Percentiles rank a stretch among this genome's conserved stretches.
phyloP scores from a whole-genome alignment of 1,140 invertebrate species.

The Drosophila ironensis region DNA sequence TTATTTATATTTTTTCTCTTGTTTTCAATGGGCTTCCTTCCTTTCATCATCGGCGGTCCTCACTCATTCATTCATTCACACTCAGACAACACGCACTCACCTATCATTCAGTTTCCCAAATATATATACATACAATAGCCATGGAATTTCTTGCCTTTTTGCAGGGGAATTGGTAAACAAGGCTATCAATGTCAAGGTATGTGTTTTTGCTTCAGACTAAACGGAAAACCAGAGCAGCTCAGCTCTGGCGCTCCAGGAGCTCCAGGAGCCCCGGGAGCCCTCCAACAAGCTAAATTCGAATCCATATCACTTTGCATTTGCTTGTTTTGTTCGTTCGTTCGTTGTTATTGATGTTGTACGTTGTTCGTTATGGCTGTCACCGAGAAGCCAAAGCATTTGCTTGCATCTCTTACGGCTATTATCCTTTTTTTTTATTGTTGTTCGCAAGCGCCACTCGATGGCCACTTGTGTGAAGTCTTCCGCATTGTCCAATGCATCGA shows the following conservation, averaged over 20 bases:
- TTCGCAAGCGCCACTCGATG: background rate
- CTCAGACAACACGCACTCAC: slow-evolving; percentile 23
- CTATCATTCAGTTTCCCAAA: slow-evolving; percentile 63
- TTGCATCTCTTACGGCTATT: slow-evolving; percentile 8
- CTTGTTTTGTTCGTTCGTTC: slow-evolving; percentile 63
- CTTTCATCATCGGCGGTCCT: slow-evolving; percentile 31
- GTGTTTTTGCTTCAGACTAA: slow-evolving; percentile 81
- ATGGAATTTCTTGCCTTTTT: slow-evolving; percentile 86
- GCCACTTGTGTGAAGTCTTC: slow-evolving; percentile 5
- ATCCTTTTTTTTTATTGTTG: slow-evolving; percentile 2
- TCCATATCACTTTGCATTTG: slow-evolving; percentile 72
- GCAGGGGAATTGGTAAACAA: slow-evolving; percentile 98
- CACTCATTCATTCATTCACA: slow-evolving; percentile 29
- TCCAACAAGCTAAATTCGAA: slow-evolving; percentile 32
- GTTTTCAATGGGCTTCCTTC: slow-evolving; percentile 24
- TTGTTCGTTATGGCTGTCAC: slow-evolving; percentile 56
- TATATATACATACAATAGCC: slow-evolving; percentile 81
- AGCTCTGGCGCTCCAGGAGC: slow-evolving; percentile 35
- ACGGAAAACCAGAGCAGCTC: slow-evolving; percentile 55
- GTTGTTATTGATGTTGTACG: slow-evolving; percentile 27
- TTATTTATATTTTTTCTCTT: too few species aligned
- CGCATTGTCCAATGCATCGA: slow-evolving; percentile 27
- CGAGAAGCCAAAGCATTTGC: slow-evolving; percentile 10
- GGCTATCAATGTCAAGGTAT: slow-evolving; percentile 99
- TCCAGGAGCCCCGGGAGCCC: slow-evolving; percentile 23